Percentiles rank a stretch among this genome's conserved stretches.
Evolutionary conservation across 2,797 vertebrate species (phyloP).

Genomic region (Dryobates pubescens): DNA sequence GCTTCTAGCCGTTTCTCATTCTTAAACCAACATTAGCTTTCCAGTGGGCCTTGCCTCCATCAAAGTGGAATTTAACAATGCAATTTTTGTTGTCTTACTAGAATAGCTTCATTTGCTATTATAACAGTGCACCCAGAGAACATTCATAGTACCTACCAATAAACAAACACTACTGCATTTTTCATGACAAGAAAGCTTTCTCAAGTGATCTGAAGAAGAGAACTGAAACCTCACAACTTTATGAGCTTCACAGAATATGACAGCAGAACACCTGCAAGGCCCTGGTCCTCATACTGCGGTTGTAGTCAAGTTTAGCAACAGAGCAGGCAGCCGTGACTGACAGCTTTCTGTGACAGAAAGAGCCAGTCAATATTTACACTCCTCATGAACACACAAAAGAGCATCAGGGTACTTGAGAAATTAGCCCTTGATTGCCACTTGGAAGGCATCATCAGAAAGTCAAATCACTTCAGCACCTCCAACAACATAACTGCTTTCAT

Average conservation of each 20-base stretch:
- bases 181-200: neutral
- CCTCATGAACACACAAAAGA: slow-evolving; percentile 40
- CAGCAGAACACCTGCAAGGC: neutral
- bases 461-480: slow-evolving; percentile 50
- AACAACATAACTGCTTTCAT: neutral
- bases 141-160: neutral
- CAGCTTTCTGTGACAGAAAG: slow-evolving; percentile 2
- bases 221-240: neutral
- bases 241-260: neutral
- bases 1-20: neutral
- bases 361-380: slow-evolving; percentile 56
- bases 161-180: neutral
- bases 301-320: neutral
- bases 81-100: neutral
- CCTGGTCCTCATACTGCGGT: fast-evolving
- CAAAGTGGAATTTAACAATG: neutral
- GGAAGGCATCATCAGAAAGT: slow-evolving; percentile 52
- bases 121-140: neutral
- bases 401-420: slow-evolving; percentile 37
- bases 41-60: neutral
- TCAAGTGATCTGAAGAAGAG: neutral
- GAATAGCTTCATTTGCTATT: neutral
- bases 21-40: neutral
- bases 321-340: neutral
- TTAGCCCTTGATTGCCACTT: slow-evolving; percentile 57